Evolutionary conservation across 1,140 invertebrate species (phyloP).

Genomic region (Platorchestia sp.): DNA sequence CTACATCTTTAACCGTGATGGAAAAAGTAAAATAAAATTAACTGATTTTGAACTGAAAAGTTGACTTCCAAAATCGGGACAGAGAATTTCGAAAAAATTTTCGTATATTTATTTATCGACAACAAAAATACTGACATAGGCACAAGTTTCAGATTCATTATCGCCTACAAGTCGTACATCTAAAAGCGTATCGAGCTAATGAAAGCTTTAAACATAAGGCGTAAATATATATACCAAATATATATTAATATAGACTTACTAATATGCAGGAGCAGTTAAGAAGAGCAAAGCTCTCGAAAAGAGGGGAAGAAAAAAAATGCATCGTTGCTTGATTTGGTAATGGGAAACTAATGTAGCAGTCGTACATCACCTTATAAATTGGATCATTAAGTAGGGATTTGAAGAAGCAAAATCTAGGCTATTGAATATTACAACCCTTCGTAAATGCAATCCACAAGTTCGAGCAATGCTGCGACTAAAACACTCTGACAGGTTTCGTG

Average conservation of each 20-base stretch:
- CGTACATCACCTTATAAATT: not conserved
- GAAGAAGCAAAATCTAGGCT: not conserved
- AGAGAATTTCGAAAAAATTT: not conserved
- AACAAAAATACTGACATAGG: not conserved
- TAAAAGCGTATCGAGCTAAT: not conserved
- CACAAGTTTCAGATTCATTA: not conserved
- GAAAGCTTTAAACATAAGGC: not conserved
- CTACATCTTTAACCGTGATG: not conserved
- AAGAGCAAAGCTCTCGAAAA: not conserved
- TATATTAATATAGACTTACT: not conserved
- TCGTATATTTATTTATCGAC: constrained; percentile 17
- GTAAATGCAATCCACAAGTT: not conserved
- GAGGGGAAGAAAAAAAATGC: not conserved
- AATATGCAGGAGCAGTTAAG: not conserved
- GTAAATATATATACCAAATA: not conserved
- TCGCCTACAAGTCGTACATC: not conserved
- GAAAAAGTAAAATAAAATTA: not conserved
- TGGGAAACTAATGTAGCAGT: not conserved
- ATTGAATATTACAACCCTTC: not conserved
- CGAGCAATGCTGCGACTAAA: not conserved
- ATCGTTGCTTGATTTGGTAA: not conserved
- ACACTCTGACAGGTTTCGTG: not conserved
- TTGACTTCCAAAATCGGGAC: not conserved
- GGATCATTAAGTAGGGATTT: not conserved
- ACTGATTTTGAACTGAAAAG: not conserved